Percentiles rank a stretch among this genome's conserved stretches.
Conservation (phyloP, 1,140 invertebrate genomes). For the Bombus affinis region DNA sequence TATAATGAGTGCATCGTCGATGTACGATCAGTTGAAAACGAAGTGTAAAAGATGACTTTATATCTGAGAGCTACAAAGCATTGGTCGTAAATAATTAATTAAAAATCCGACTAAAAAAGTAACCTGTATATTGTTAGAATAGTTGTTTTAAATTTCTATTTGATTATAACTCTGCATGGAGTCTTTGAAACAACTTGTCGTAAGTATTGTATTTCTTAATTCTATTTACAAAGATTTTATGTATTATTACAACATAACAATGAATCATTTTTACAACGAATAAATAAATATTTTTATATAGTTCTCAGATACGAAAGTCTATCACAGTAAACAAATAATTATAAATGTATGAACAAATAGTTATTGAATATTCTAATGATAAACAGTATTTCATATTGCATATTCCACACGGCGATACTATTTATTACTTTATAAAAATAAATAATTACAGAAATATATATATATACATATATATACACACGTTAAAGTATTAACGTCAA, state of each 20-base stretch:
- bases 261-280: slow-evolving; percentile 34
- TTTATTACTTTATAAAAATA: slow-evolving; percentile 63
- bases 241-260: background rate
- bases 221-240: background rate
- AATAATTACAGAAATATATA: slow-evolving; percentile 45
- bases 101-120: background rate
- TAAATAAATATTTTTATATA: slow-evolving; percentile 29
- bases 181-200: background rate
- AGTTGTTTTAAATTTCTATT: background rate
- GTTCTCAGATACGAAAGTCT: slow-evolving; percentile 59
- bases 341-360: slow-evolving; percentile 52
- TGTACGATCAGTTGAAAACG: slow-evolving; percentile 49
- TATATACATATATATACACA: slow-evolving; percentile 16
- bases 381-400: slow-evolving; percentile 66
- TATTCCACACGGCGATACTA: slow-evolving; percentile 72
- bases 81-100: slow-evolving; percentile 2
- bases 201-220: background rate
- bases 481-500: slow-evolving; percentile 30
- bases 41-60: slow-evolving; percentile 33
- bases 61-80: slow-evolving; percentile 60
- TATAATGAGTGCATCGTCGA: slow-evolving; percentile 48
- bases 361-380: slow-evolving; percentile 55
- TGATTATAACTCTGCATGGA: background rate
- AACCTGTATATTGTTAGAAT: background rate
- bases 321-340: slow-evolving; percentile 32